Base-by-base conservation (phyloP, 2,888 invertebrate species). In the Himalopsyche kuldschensis region DNA sequence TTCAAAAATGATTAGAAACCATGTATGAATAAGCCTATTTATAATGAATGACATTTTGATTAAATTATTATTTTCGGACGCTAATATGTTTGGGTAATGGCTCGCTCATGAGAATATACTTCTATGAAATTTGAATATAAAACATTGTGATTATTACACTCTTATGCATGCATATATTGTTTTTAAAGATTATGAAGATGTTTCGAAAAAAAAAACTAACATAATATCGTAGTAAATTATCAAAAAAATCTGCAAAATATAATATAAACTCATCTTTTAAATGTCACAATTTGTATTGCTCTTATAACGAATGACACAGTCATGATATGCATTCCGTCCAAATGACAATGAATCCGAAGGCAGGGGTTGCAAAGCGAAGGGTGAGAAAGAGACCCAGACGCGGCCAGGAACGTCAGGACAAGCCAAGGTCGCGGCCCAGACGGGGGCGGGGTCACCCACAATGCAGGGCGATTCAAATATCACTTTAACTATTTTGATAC, bases 381-480 rank as follows among this genome's bases (percentile, higher is more conserved):
- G 55, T 55, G 55, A 55, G 55, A 55, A 55, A 20, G 55, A 20
- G 55, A 24, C 55, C 55, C 55, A 55, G 55, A 55, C 55, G 55
- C 20, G 55, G 55, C 20, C 55, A 55, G 55, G 24, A 55, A 55
- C 55, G 55, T 55, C 55, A 55, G 55, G 75, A 80, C 75, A 24
- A 48, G 27, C 20, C 30, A 75, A 75, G 79, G 82, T 75, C 82
- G 78, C 79, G 82, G 78, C 46, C 79, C 82, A 79, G 75, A 79
- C 82, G 78, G 78, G 79, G 69, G 78, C 46, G 78, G 82, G 69
- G 55, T 55, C 55, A 20, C 55, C 20, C 55, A 55, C n/a, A 55
- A 55, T 55, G 55, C 55, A 55, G 55, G 55, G 55, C n/a, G 55
- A 55, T 55, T 55, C 55, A 55, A 55, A 55, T 55, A 55, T 55